Conservation (phyloP, 1,140 invertebrate genomes). For the Lepeophtheirus salmonis region DNA sequence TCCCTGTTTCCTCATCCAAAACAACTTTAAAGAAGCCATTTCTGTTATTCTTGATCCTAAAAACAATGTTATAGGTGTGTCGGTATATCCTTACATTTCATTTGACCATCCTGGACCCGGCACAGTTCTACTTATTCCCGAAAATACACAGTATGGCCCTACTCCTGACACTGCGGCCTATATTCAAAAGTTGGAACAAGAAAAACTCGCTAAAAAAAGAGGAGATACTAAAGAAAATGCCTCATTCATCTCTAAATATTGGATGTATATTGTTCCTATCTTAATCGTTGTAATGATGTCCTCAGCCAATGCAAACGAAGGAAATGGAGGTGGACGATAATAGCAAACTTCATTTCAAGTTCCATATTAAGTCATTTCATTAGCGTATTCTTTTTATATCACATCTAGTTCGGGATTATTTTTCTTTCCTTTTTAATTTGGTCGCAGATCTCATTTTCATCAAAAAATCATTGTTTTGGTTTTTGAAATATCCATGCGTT, state of each 20-base stretch:
- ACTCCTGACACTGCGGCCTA: not conserved
- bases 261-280: slow-evolving; percentile 18
- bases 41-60: slow-evolving; percentile 1
- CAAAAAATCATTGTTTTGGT: no score
- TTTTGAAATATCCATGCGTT: no score
- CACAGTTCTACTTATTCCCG: no score
- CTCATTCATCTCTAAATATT: slow-evolving; percentile 16
- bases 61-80: not conserved
- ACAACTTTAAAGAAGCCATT: not conserved
- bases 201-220: slow-evolving; percentile 10
- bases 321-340: slow-evolving; percentile 10
- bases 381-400: no score
- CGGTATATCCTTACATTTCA: not conserved
- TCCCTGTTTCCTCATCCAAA: slow-evolving; percentile 5
- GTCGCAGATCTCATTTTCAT: no score
- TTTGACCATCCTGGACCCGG: no score
- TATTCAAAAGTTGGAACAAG: slow-evolving; percentile 13
- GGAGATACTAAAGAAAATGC: slow-evolving; percentile 14
- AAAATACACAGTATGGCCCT: not conserved
- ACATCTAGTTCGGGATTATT: no score
- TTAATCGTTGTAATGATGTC: slow-evolving; percentile 6
- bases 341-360: no score
- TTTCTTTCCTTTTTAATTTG: no score
- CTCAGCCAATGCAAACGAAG: not conserved
- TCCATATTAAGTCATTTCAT: no score